These are phyloP conservation scores for Pararge aegeria DNA, from an alignment of 1,140 invertebrate genomes.

Conservation along the genomic window DNA sequence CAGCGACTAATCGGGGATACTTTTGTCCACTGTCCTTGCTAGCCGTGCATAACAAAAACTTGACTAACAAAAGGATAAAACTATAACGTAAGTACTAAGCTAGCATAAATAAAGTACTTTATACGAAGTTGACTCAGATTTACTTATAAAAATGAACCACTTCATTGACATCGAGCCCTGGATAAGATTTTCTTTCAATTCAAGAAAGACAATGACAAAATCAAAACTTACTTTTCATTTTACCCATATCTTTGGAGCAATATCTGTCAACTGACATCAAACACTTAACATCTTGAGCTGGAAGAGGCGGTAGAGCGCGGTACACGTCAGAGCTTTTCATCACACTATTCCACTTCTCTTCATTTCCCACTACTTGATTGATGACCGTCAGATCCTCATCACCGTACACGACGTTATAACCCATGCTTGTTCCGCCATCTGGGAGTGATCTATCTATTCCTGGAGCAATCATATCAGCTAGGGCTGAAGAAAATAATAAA, in stretches of 20 bases:
- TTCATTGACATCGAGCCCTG: too few species aligned
- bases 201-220: background rate
- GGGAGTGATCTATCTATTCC: conserved; percentile 48
- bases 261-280: conserved; percentile 64
- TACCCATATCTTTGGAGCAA: conserved; percentile 54
- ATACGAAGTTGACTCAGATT: too few species aligned
- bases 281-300: conserved; percentile 60
- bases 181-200: too few species aligned
- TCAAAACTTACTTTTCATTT: conserved; percentile 58
- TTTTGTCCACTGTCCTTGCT: too few species aligned
- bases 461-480: conserved; percentile 33
- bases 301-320: conserved; percentile 43
- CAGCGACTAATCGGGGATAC: too few species aligned
- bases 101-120: too few species aligned
- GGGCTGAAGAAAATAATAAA: conserved; percentile 10
- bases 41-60: too few species aligned
- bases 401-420: conserved; percentile 54
- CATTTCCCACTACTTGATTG: conserved; percentile 52
- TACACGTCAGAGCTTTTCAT: conserved; percentile 45
- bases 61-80: too few species aligned
- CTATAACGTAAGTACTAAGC: too few species aligned
- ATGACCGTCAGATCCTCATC: conserved; percentile 55
- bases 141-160: too few species aligned
- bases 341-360: conserved; percentile 41
- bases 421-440: conserved; percentile 47